Evolutionary conservation across 2,888 invertebrate genomes (phyloP).

Genomic region (Troglohyphantes excavatus): DNA sequence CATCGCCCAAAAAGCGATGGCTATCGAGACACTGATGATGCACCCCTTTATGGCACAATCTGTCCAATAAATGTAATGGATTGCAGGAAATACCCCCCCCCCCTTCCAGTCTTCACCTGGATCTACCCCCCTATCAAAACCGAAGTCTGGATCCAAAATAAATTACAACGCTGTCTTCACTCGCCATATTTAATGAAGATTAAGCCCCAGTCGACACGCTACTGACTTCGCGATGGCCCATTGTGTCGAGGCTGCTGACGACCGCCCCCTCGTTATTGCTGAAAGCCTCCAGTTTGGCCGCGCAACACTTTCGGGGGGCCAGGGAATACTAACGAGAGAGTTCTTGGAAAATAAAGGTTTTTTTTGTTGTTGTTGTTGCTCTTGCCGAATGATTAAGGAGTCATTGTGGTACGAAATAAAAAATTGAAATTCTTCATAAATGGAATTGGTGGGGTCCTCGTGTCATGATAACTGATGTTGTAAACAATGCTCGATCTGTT

Average conservation of each 20-base stretch:
- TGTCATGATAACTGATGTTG: conserved; percentile 4
- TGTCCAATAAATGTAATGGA: conserved; percentile 67
- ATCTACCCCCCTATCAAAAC: conserved; percentile 22
- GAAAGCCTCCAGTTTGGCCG: neutral
- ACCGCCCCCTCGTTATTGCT: conserved; percentile 44
- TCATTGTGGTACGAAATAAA: neutral
- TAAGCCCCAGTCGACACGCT: conserved; percentile 65
- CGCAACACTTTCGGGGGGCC: neutral
- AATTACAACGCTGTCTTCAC: conserved; percentile 71
- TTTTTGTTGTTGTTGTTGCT: neutral
- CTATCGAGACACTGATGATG: conserved; percentile 22
- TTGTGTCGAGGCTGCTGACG: conserved; percentile 25
- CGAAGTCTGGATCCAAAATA: conserved; percentile 52
- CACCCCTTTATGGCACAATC: conserved; percentile 34
- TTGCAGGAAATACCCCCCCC: conserved; percentile 69
- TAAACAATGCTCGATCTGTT: neutral
- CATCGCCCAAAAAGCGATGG: conserved; percentile 44
- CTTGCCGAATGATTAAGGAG: neutral
- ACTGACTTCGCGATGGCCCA: conserved; percentile 50
- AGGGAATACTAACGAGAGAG: neutral
- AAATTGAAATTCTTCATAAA: neutral
- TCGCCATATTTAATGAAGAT: conserved; percentile 61
- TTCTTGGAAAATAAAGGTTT: neutral
- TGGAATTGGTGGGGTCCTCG: neutral
- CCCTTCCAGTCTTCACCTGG: conserved; percentile 4